phyloP scores from a whole-genome alignment of 2,113 vertebrate genomes.

The Rousettus leschenaultii region DNA sequence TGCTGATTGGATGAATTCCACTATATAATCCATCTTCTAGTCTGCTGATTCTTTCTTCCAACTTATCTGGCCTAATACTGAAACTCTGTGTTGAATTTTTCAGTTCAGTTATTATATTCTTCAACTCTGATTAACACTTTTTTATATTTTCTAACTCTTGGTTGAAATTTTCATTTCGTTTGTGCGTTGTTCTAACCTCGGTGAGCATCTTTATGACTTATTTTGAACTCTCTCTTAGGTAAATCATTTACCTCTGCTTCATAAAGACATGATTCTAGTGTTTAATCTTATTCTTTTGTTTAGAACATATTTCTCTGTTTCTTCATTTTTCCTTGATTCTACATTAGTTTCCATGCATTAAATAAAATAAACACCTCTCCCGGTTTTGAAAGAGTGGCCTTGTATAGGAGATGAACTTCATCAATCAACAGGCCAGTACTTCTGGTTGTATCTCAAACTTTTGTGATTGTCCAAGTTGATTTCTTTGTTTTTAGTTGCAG shows the following conservation, averaged over 20 bases:
- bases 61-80: background rate
- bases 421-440: background rate
- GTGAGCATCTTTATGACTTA: background rate
- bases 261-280: background rate
- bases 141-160: background rate
- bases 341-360: background rate
- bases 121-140: background rate
- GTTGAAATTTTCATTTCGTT: background rate
- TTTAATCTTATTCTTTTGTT: background rate
- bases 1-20: background rate
- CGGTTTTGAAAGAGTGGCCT: background rate
- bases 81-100: background rate
- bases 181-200: too few relatives aligned
- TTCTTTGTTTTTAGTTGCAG: background rate
- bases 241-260: background rate
- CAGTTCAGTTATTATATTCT: background rate
- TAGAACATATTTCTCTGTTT: background rate
- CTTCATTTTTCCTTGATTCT: background rate
- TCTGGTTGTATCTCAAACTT: background rate
- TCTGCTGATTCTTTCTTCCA: background rate
- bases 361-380: background rate
- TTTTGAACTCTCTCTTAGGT: background rate
- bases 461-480: background rate
- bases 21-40: background rate
- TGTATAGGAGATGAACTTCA: too few relatives aligned